Percentiles rank a stretch among this genome's conserved stretches.
These are phyloP conservation scores for Neolamprologus variostigma DNA, from an alignment of 2,113 vertebrate genomes.

Conservation along the genomic window DNA sequence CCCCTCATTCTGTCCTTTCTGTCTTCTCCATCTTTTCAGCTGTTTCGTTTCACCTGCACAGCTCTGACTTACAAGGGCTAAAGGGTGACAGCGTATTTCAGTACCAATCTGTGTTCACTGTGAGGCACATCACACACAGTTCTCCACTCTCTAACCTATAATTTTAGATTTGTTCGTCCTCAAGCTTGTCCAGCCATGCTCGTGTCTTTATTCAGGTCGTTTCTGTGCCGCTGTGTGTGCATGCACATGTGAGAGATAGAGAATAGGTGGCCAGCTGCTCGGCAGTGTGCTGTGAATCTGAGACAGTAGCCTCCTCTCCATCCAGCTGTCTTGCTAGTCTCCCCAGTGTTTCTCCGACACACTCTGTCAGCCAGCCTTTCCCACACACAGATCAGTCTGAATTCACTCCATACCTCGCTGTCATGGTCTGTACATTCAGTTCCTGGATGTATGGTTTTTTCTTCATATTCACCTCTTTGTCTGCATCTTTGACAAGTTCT, in stretches of 20 bases:
- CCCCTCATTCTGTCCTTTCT: neutral
- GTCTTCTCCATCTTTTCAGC: constrained; percentile 13
- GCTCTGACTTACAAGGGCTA: neutral
- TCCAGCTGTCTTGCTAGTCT: constrained; percentile 35
- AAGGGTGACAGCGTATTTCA: neutral
- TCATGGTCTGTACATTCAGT: neutral
- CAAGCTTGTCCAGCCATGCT: neutral
- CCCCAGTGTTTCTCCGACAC: constrained; percentile 22
- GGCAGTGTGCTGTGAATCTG: constrained; percentile 9
- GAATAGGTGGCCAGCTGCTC: constrained; percentile 26
- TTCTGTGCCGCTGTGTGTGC: neutral
- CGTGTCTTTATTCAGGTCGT: neutral
- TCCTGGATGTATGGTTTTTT: neutral
- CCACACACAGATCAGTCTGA: neutral
- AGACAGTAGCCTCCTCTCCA: constrained; percentile 1
- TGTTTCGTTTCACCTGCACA: neutral
- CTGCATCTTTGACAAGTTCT: neutral
- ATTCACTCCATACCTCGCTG: neutral
- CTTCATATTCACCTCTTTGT: neutral
- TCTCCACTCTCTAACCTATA: neutral
- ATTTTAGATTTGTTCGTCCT: neutral
- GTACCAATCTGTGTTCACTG: neutral
- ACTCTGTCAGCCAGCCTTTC: constrained; percentile 19
- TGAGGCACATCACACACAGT: neutral
- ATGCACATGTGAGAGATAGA: neutral